Evolutionary conservation across 2,113 vertebrate species (phyloP).

Genomic region (Chloropsis hardwickii): DNA sequence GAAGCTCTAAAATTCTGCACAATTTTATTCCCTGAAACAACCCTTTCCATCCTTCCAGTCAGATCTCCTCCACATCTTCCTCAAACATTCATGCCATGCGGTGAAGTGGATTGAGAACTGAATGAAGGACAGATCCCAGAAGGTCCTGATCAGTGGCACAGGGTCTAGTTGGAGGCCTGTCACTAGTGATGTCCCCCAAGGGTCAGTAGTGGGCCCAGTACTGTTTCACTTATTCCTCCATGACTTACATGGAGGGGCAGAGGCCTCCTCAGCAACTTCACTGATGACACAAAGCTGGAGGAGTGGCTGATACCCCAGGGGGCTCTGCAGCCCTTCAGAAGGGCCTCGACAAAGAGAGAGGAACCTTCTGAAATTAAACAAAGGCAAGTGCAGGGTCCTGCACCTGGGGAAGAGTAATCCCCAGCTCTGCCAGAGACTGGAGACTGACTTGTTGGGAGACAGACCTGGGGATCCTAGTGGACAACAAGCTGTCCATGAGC

Average conservation of each 20-base stretch:
- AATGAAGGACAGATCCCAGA: not conserved
- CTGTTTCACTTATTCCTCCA: not conserved
- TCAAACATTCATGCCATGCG: not conserved
- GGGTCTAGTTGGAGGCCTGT: not conserved
- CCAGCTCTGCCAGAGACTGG: not conserved
- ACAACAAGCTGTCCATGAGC: not conserved
- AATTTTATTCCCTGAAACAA: not conserved
- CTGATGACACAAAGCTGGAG: not conserved
- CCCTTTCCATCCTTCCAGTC: not conserved
- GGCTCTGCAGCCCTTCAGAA: not conserved
- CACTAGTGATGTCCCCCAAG: not conserved
- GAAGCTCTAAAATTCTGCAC: not conserved
- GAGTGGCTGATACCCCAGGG: not conserved
- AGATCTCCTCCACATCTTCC: not conserved
- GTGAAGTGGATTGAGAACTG: not conserved
- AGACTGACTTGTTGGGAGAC: fast-evolving
- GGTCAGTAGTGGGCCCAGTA: not conserved
- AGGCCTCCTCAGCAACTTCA: not conserved
- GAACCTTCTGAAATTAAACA: not conserved
- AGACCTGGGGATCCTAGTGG: not conserved
- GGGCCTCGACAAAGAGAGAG: fast-evolving
- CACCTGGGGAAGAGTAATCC: not conserved
- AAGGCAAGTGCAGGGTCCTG: not conserved
- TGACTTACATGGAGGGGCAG: not conserved
- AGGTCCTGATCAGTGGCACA: not conserved